Base-by-base conservation (phyloP, 2,797 vertebrate genomes). In the Crenuchus spilurus region DNA sequence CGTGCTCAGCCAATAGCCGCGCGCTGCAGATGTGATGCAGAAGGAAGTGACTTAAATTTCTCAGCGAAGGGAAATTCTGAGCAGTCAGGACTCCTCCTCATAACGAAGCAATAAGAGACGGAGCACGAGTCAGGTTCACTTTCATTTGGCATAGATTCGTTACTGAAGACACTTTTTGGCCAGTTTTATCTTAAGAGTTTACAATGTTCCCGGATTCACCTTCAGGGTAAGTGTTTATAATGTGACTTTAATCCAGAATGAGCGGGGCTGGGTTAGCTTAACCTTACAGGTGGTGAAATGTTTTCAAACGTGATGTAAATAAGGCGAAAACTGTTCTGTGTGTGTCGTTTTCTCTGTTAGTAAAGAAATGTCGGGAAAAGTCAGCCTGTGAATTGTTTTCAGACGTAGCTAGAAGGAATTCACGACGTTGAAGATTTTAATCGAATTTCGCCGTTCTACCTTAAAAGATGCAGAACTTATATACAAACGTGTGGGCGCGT, bases 191-290 rank as follows among this genome's bases (percentile, higher is more conserved):
- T 5, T 0, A 11, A 60, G 9, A 60, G 31, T 10, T 11, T 1
- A 60, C n/a, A 20, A 60, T 60, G 57, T 60, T 60, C 10, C 57
- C 57, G n/a, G 33, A 60, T 7, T 57, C 54, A 18, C 1, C 55
- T 4, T 20, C 57, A 60, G 57, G 57, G 57, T 60, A 7, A 60
- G 57, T 60, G 1, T 58, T 1, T 54, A 5, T 30, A 16, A 54
- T 6, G 1, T 6, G 10, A 24, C 20, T 10, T 22, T 3, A 51
- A 2, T 0, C 3, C 4, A 37, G 10, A 37, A 37, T 4, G 10
- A 37, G 10, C 35, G 4, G 35, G 35, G 35, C n/a, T n/a, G n/a
- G n/a, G n/a, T n/a, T n/a, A n/a, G n/a, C n/a, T n/a, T n/a, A n/a
- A n/a, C n/a, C n/a, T n/a, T n/a, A n/a, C n/a, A n/a, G n/a, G n/a